Evolutionary conservation across 2,797 vertebrate species (phyloP), one percentile per base, ranked within the genome.

Genomic region (Phylloscopus collybita): DNA sequence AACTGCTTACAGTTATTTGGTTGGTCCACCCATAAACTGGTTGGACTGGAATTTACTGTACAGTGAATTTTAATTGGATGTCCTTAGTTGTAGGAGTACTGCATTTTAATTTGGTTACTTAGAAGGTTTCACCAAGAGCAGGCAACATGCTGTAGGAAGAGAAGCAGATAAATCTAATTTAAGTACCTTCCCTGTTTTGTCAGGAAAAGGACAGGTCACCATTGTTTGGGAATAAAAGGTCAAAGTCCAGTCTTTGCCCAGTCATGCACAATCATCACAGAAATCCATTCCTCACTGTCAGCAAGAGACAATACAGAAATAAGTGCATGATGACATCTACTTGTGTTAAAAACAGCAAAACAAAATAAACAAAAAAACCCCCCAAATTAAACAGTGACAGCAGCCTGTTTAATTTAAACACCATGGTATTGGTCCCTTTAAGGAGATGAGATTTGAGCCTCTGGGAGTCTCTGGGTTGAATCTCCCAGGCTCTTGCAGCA

Each of bases 401-500:
- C 69, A 92, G 61, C 34, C 38, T 71, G 29, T 44, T 86, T 61
- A 25, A 13, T 56, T 88, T 72, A 92, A 88, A 49, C 8, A 74
- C 59, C 22, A 16, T 19, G 11, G 19, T 59, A 47, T 44, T 0
- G 0, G 34, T 18, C 51, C 82, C 81, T 94, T 92, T 93, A 94
- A 94, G 50, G 3, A 16, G 79, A 80, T 20, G 70, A 76, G 65
- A 51, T 74, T 23, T 62, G 88, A 91, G 79, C 87, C 79, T 45
- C 73, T 90, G 88, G 76, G 91, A 89, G 36, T 27, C 34, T 47
- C 69, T 61, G 44, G 47, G 80, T 56, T 90, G 70, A 93, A 25
- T 94, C 85, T 96, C 91, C 91, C 85, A 96, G 82, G 85, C 82
- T 93, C 89, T 81, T 51, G 45, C 51, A 79, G 82, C 44, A 69